phyloP scores from a whole-genome alignment of 2,797 vertebrate genomes.

The Acropternis orthonyx region DNA sequence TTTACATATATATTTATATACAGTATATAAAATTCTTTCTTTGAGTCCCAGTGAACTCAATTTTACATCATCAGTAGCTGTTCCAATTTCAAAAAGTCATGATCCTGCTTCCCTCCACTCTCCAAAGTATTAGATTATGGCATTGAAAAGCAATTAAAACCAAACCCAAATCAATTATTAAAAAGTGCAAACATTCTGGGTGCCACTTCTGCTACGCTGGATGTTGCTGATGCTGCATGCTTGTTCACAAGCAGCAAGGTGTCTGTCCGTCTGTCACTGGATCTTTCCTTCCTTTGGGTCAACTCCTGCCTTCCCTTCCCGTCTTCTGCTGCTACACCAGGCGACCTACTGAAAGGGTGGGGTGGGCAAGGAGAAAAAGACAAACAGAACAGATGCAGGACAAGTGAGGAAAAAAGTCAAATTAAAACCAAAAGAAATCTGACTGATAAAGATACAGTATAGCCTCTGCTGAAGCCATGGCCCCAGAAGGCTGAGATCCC shows the following conservation, averaged over 20 bases:
- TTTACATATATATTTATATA: conserved; percentile 86
- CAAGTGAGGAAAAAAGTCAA: neutral
- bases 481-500: neutral
- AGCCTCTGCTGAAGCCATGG: neutral
- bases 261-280: neutral
- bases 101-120: conserved; percentile 56
- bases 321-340: conserved; percentile 84
- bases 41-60: conserved; percentile 65
- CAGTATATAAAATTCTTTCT: conserved; percentile 80
- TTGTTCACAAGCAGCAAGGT: conserved; percentile 32
- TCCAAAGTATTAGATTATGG: conserved; percentile 66
- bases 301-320: conserved; percentile 70
- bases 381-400: neutral
- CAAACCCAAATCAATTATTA: conserved; percentile 64
- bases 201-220: conserved; percentile 66
- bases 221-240: conserved; percentile 40
- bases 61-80: conserved; percentile 81
- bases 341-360: conserved; percentile 82
- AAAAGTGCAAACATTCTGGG: conserved; percentile 81
- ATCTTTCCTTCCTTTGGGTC: conserved; percentile 62
- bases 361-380: neutral
- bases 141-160: conserved; percentile 68
- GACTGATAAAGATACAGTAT: neutral
- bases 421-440: neutral
- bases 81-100: conserved; percentile 65